Evolutionary conservation across 1,140 invertebrate genomes (phyloP).

Genomic region (Nasonia longicornis): DNA sequence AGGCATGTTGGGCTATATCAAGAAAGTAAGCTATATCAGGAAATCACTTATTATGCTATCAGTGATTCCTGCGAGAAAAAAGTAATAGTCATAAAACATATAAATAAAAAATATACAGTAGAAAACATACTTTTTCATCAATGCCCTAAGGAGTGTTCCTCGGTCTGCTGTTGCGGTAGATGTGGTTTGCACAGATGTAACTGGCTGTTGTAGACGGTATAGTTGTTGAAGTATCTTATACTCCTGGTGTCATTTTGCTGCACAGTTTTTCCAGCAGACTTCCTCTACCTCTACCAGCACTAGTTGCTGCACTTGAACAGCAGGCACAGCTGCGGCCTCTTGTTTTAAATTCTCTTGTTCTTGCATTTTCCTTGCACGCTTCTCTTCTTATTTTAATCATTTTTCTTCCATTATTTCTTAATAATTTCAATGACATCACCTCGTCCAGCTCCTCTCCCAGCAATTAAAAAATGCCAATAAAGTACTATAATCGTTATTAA

Average conservation of each 20-base stretch:
- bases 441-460: constrained; percentile 42
- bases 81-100: no score
- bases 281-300: constrained; percentile 10
- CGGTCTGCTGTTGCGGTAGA: not conserved
- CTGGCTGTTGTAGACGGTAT: not conserved
- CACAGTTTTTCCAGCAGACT: constrained; percentile 28
- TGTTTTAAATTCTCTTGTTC: not conserved
- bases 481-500: no score
- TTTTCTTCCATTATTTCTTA: constrained; percentile 38
- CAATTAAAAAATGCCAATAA: not conserved
- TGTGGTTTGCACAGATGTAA: no score
- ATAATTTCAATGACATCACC: constrained; percentile 39
- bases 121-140: constrained; percentile 22
- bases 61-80: no score
- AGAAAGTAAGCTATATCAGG: no score
- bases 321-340: not conserved
- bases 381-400: constrained; percentile 12
- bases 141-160: constrained; percentile 28
- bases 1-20: constrained; percentile 9
- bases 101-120: not conserved
- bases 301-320: not conserved
- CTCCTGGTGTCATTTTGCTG: not conserved
- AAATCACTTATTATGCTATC: no score
- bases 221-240: not conserved
- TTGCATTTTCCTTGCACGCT: not conserved